Conservation (phyloP, 37 sponge, comb jelly and placozoan genomes). For the Beroe ovata region DNA sequence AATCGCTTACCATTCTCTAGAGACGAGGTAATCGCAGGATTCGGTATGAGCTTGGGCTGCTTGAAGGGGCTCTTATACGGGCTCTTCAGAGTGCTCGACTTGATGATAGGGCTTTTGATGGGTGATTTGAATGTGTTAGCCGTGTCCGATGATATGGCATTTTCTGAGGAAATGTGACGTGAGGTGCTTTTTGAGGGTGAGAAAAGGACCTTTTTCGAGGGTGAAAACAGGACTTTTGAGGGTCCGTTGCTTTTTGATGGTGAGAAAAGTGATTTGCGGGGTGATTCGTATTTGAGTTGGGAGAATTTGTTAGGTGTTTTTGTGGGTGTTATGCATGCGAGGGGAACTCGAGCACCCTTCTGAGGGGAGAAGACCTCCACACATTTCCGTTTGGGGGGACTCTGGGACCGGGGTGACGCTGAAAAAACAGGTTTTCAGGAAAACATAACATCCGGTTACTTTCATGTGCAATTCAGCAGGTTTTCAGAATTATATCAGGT, state of each 20-base stretch:
- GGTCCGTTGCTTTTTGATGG: background rate
- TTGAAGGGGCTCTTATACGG: constrained; percentile 66
- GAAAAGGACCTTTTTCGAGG: background rate
- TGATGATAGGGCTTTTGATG: constrained; percentile 59
- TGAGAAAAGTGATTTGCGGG: constrained; percentile 8
- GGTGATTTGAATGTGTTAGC: constrained; percentile 54
- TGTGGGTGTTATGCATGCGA: constrained; percentile 55
- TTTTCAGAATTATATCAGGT: too few relatives aligned
- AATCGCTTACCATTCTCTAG: constrained; percentile 2
- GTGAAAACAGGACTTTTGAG: background rate
- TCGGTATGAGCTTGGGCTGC: constrained; percentile 32
- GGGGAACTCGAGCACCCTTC: background rate
- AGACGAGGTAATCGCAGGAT: background rate
- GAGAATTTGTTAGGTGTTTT: constrained; percentile 18
- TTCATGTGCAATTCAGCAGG: too few relatives aligned
- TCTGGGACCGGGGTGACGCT: constrained; percentile 36
- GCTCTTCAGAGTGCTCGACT: background rate
- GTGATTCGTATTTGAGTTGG: constrained; percentile 4
- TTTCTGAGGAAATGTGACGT: background rate
- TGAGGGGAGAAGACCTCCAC: background rate
- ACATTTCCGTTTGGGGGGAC: constrained; percentile 31
- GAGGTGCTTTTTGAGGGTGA: constrained; percentile 4
- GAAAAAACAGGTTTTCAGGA: background rate
- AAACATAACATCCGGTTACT: too few relatives aligned
- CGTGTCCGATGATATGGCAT: background rate